Evolutionary conservation across 2,113 vertebrate species (phyloP).

Genomic region (Athene noctua): DNA sequence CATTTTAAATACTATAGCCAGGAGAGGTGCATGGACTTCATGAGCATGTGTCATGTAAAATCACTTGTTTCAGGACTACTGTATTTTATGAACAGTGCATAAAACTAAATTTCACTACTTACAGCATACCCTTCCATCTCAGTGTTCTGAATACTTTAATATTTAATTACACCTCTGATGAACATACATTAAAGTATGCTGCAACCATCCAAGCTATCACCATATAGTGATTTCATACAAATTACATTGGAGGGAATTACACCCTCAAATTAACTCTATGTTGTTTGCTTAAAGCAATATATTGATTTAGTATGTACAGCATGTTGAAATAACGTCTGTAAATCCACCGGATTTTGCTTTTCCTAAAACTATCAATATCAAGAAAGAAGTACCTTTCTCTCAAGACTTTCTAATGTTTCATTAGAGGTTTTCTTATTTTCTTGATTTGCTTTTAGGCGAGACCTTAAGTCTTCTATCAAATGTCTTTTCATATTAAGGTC

Average conservation of each 20-base stretch:
- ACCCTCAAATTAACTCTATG: neutral
- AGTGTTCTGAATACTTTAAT: conserved; percentile 1
- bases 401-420: conserved; percentile 80
- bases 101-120: neutral
- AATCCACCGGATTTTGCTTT: neutral
- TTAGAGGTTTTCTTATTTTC: conserved; percentile 82
- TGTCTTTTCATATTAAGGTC: conserved; percentile 88
- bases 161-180: neutral
- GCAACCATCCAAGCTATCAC: conserved; percentile 18
- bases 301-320: neutral
- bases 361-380: neutral
- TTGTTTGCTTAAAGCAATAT: conserved; percentile 30
- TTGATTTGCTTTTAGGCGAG: conserved; percentile 83
- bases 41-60: neutral
- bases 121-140: neutral
- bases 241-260: neutral
- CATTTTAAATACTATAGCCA: neutral
- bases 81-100: neutral
- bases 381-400: conserved; percentile 82
- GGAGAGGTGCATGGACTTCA: neutral
- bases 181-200: neutral
- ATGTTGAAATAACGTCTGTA: neutral
- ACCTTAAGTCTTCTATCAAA: conserved; percentile 86
- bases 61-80: neutral
- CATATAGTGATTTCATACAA: conserved; percentile 12